These are phyloP conservation scores for Drosophila truncata DNA, from an alignment of 1,140 invertebrate genomes.

Conservation along the genomic window DNA sequence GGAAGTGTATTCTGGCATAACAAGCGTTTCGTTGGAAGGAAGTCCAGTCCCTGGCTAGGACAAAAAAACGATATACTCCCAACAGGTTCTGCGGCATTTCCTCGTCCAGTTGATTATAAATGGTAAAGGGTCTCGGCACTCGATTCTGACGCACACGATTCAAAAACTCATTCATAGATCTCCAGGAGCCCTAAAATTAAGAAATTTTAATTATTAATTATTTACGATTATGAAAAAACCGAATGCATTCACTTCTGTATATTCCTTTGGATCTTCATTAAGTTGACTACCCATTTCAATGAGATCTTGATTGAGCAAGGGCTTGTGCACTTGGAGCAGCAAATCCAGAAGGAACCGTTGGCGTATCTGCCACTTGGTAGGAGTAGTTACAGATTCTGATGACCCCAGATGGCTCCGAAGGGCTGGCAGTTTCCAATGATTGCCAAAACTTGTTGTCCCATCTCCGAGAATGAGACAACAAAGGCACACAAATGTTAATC, in stretches of 20 bases:
- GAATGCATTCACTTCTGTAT: constrained; percentile 7
- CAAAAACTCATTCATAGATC: constrained; percentile 51
- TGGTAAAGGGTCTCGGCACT: constrained; percentile 48
- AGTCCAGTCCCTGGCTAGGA: constrained; percentile 87
- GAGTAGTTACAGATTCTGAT: background rate
- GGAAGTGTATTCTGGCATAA: constrained; percentile 87
- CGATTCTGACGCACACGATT: constrained; percentile 85
- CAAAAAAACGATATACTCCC: constrained; percentile 88
- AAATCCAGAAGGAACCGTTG: constrained; percentile 66
- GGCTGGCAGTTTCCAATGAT: constrained; percentile 22
- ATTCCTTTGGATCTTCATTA: constrained; percentile 46
- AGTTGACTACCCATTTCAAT: constrained; percentile 83
- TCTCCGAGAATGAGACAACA: constrained; percentile 10
- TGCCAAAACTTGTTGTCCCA: background rate
- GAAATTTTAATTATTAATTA: no score
- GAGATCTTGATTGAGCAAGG: constrained; percentile 57
- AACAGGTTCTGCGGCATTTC: constrained; percentile 88
- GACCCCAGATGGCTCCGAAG: background rate
- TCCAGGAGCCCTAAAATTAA: constrained; percentile 43
- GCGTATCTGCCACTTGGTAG: constrained; percentile 24
- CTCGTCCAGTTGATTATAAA: constrained; percentile 85
- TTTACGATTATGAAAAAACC: no score
- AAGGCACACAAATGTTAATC: constrained; percentile 15
- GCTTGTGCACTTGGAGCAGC: constrained; percentile 76
- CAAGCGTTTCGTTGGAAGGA: constrained; percentile 88